A percentile compares a stretch with the other conserved stretches of the same genome.
Evolutionary conservation across 2,888 invertebrate genomes (phyloP).

Genomic region (Orthosia cruda): DNA sequence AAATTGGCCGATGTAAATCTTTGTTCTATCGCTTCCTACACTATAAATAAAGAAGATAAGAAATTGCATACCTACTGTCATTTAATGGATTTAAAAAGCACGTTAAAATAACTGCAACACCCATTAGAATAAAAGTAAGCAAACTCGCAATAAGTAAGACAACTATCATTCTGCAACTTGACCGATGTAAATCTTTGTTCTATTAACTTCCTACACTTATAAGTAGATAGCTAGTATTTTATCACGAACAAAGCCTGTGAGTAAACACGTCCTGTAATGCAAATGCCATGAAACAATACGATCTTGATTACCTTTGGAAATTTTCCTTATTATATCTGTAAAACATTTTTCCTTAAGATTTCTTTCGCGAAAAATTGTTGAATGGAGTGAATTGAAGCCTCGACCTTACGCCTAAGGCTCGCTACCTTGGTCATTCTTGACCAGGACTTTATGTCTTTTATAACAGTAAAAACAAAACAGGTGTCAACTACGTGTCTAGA

Average conservation of each 20-base stretch:
- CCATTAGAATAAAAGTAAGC: slow-evolving; percentile 4
- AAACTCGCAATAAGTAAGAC: slow-evolving; percentile 31
- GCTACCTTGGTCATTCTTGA: slow-evolving; percentile 36
- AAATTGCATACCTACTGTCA: no score
- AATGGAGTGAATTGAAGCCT: slow-evolving; percentile 12
- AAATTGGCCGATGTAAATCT: slow-evolving; percentile 35
- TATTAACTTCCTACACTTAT: slow-evolving; percentile 46
- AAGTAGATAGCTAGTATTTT: slow-evolving; percentile 19
- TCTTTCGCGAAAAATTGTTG: slow-evolving; percentile 24
- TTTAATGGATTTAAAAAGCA: background rate
- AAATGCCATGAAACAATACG: slow-evolving; percentile 55
- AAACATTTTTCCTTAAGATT: slow-evolving; percentile 43
- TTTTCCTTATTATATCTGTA: slow-evolving; percentile 59
- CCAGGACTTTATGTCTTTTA: slow-evolving; percentile 9
- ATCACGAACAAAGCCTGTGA: slow-evolving; percentile 47
- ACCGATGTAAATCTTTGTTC: no score
- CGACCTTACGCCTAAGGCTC: slow-evolving; percentile 6
- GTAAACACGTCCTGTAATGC: slow-evolving; percentile 48
- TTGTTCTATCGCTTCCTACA: slow-evolving; percentile 61
- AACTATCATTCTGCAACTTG: slow-evolving; percentile 11
- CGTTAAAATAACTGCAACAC: background rate
- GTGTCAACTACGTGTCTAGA: slow-evolving; percentile 5
- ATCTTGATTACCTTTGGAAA: slow-evolving; percentile 56
- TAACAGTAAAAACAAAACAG: slow-evolving; percentile 32
- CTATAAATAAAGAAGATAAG: no score